Evolutionary conservation across 2,888 invertebrate genomes (phyloP).

Genomic region (Trisateles emortualis): DNA sequence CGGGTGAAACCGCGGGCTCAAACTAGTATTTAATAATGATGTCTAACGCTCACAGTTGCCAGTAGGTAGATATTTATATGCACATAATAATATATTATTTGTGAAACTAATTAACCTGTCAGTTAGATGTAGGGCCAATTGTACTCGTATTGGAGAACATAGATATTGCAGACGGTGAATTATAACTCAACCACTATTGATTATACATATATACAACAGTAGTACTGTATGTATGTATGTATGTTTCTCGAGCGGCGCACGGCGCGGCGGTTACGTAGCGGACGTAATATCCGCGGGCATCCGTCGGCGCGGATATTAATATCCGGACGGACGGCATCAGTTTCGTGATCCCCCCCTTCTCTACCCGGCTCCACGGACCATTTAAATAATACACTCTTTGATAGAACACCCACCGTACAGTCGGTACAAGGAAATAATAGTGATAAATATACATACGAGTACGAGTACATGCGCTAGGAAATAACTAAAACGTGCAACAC

Average conservation of each 20-base stretch:
- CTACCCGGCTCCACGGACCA: conserved; percentile 17
- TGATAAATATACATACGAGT: conserved; percentile 17
- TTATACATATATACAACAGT: background rate
- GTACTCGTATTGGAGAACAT: no score
- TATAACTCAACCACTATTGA: no score
- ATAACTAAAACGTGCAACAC: background rate
- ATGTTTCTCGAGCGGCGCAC: background rate
- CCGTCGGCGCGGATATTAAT: conserved; percentile 55
- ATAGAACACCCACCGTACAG: conserved; percentile 10
- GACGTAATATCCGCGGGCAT: conserved; percentile 58
- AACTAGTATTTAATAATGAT: no score
- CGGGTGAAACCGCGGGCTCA: no score
- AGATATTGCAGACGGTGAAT: no score
- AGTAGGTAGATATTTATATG: no score
- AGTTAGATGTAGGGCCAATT: no score
- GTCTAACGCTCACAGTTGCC: no score
- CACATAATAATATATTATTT: no score
- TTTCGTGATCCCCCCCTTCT: conserved; percentile 25
- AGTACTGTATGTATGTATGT: background rate
- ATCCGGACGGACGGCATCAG: conserved; percentile 59
- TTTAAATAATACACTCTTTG: conserved; percentile 44
- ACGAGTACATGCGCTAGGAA: background rate
- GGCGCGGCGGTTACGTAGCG: conserved; percentile 25
- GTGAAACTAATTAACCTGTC: no score
- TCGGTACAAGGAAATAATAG: conserved; percentile 19